These are phyloP conservation scores for Nycticorax nycticorax DNA, from an alignment of 2,113 vertebrate genomes.

Conservation along the genomic window DNA sequence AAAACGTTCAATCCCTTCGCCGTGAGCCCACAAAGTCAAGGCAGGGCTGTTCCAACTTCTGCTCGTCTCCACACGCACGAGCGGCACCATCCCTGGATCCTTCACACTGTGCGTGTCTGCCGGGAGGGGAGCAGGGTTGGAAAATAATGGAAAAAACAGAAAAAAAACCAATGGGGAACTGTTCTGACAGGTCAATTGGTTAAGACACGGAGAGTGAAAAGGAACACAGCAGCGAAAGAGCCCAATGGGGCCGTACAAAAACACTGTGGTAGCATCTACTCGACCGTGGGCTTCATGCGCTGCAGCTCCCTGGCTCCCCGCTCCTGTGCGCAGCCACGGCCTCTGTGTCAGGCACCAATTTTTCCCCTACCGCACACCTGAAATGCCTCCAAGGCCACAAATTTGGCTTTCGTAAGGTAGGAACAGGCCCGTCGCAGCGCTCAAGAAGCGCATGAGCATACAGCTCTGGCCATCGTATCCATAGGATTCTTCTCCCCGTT, in stretches of 20 bases:
- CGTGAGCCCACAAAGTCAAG: background rate
- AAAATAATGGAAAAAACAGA: background rate
- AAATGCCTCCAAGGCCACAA: background rate
- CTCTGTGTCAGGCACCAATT: background rate
- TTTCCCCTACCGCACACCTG: rapidly evolving
- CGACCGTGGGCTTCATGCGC: rapidly evolving
- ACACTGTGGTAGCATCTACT: rapidly evolving
- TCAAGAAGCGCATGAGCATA: background rate
- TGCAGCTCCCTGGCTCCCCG: background rate
- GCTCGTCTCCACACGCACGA: rapidly evolving
- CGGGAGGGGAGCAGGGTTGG: background rate
- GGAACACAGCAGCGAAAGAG: rapidly evolving
- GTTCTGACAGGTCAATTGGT: rapidly evolving
- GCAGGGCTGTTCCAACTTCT: rapidly evolving
- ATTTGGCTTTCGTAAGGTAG: background rate
- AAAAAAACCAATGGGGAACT: rapidly evolving
- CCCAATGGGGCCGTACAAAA: background rate
- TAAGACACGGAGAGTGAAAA: rapidly evolving
- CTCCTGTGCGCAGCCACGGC: background rate
- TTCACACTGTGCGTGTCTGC: rapidly evolving
- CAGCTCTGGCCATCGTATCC: too few species aligned
- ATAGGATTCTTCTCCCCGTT: background rate
- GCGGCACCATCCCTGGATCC: rapidly evolving
- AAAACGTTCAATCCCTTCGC: background rate
- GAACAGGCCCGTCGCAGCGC: background rate